Evolutionary conservation across 2,888 invertebrate species (phyloP), one percentile per base, ranked within the genome.

Genomic region (Allacma fusca): DNA sequence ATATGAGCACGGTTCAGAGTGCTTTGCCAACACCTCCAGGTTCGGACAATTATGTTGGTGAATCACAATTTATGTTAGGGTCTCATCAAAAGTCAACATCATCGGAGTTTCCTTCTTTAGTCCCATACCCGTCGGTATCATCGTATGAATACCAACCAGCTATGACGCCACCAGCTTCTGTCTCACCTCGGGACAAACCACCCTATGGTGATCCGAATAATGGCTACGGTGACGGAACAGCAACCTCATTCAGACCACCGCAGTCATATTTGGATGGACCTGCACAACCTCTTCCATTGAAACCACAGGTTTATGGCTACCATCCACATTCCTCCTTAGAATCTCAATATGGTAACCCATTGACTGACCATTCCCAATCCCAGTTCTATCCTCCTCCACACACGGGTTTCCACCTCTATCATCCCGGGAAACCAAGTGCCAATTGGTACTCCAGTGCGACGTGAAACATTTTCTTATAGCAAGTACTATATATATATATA

Each of bases 111-210:
- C 83, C 82, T 13, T 82, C 81, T 62, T 79, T 82, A 28, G 83
- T 81, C 65, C 83, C 82, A 43, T 84, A 80, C 69, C 78, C 80
- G 26, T 78, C 81, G 29, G 82, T 84, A 29, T 82, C 84, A 85
- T 87, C 81, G 0, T 84, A 84, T 71, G 82, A 84, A 73, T 85
- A 87, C 85, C 96, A 96, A 87, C 93, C 95, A 59, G 95, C 95
- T 69, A 97, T 97, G 94, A 97, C 97, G 4, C 97, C 97, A 74
- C 97, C 97, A 73, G 95, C 96, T n/a, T 97, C 97, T 2, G 97
- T 97, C 0, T 97, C 97, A 5, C 97, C 97, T 0, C 90, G 96
- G 80, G 97, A 97, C 85, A 95, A 92, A 88, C 86, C 90, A 90
- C 86, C 93, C 91, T 84, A 92, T 91, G 84, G 87, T 88, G 88